Evolutionary conservation across 2,113 vertebrate genomes (phyloP), one percentile per base, ranked within the genome.

Genomic region (Benitochromis conjunctus): DNA sequence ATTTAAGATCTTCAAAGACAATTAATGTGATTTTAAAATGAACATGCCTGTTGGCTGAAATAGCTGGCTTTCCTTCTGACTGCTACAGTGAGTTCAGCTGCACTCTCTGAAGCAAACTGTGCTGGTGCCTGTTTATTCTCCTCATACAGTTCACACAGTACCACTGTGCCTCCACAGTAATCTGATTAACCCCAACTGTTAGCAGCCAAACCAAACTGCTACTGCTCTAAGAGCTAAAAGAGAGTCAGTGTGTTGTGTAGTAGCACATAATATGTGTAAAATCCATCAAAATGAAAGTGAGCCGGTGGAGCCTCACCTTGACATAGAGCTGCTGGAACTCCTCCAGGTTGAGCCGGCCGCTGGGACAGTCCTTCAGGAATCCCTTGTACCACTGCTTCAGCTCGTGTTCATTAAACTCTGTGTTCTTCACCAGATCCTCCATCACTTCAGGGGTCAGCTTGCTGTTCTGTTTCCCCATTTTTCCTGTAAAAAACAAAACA

Each of bases 401-500:
- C 94, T 97, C 96, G 18, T 97, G 96, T 79, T 97, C 96, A 10
- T 97, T 97, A 88, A 97, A 96, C 94, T 97, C 96, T 1, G 96
- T 97, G 97, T 97, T 99, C 97, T 98, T 99, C 96, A 99, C 98
- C 96, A 99, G 97, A 94, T 99, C 98, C 93, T 99, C 98, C 98
- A 99, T 99, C 93, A 99, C 98, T 95, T 99, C 98, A 8, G 98
- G 98, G 93, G 98, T 98, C 96, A 99, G 97, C 94, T 99, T 99
- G 97, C 98, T 99, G 92, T 99, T 99, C 93, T 99, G 98, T 94
- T 99, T 99, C 95, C 98, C 98, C 98, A 99, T 99, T 90, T 89
- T 94, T 91, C 90, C 95, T 96, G 81, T 26, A 43, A 19, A 24
- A 12, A 66, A 19, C 46, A 53, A 13, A 18, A 56, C 14, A 74